Conservation (phyloP, 2,113 vertebrate species). For the Conger conger region DNA sequence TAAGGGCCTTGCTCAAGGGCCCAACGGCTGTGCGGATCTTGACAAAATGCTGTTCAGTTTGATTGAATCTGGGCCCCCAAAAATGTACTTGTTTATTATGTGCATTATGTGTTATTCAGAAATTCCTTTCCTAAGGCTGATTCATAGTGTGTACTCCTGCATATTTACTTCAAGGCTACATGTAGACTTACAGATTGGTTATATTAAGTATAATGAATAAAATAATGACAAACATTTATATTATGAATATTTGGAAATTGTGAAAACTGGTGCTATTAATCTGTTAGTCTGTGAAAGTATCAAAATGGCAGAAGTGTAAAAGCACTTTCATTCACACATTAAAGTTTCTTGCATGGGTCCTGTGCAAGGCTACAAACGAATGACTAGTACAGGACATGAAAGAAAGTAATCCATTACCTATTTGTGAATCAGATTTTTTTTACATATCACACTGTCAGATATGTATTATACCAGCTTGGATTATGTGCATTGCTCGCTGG, state of each 20-base stretch:
- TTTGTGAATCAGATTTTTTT: neutral
- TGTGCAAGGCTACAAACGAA: neutral
- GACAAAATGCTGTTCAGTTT: neutral
- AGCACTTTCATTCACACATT: neutral
- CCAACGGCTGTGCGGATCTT: too few species aligned
- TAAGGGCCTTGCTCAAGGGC: too few species aligned
- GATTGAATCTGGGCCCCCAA: neutral
- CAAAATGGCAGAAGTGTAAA: neutral
- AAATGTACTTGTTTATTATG: neutral
- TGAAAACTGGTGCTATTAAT: too few species aligned
- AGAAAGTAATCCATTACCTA: neutral
- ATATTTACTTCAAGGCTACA: neutral
- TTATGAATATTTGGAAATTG: too few species aligned
- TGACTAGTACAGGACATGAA: too few species aligned
- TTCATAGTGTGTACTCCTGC: neutral
- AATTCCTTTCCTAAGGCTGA: neutral
- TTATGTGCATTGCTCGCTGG: neutral
- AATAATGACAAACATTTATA: neutral
- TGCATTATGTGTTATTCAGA: neutral
- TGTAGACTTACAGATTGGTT: neutral
- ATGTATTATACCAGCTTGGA: neutral
- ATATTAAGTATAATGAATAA: neutral
- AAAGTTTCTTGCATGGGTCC: neutral
- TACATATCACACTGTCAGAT: neutral
- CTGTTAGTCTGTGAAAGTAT: neutral